These are phyloP conservation scores for Craterocephalus amniculus DNA, from an alignment of 2,797 vertebrate species.

Conservation along the genomic window DNA sequence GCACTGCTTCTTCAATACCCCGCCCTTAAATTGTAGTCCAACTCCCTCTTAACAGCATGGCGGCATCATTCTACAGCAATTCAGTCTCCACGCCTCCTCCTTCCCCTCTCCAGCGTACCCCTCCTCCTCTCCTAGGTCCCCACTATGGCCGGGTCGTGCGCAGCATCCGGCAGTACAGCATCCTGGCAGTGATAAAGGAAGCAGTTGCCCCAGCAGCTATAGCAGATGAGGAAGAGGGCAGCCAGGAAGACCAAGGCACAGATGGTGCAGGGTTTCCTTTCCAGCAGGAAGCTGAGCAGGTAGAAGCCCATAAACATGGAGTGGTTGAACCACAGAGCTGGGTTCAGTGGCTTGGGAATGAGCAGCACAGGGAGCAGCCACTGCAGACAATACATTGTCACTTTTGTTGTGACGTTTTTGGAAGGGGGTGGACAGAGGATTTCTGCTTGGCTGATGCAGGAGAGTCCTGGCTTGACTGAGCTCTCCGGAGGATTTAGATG, in stretches of 20 bases:
- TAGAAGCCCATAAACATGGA: slow-evolving; percentile 99
- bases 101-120: background rate
- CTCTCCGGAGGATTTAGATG: background rate
- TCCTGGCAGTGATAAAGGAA: slow-evolving; percentile 98
- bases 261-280: slow-evolving; percentile 99
- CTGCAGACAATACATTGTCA: slow-evolving; percentile 97
- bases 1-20: background rate
- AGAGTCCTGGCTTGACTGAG: background rate
- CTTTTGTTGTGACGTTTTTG: background rate
- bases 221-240: slow-evolving; percentile 97
- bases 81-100: background rate
- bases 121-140: slow-evolving; percentile 86
- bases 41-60: slow-evolving; percentile 41
- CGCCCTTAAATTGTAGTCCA: background rate
- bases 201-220: slow-evolving; percentile 99
- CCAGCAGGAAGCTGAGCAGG: slow-evolving; percentile 98
- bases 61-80: slow-evolving; percentile 33
- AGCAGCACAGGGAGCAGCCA: slow-evolving; percentile 98
- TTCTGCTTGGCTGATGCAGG: background rate
- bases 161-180: slow-evolving; percentile 89
- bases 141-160: slow-evolving; percentile 92
- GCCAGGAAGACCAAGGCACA: slow-evolving; percentile 99
- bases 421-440: background rate
- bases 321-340: slow-evolving; percentile 98
- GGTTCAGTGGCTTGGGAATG: slow-evolving; percentile 98